A percentile compares a stretch with the other conserved stretches of the same genome.
These are phyloP conservation scores for Hesperophylax magnus DNA, from an alignment of 1,140 invertebrate genomes.

Conservation along the genomic window DNA sequence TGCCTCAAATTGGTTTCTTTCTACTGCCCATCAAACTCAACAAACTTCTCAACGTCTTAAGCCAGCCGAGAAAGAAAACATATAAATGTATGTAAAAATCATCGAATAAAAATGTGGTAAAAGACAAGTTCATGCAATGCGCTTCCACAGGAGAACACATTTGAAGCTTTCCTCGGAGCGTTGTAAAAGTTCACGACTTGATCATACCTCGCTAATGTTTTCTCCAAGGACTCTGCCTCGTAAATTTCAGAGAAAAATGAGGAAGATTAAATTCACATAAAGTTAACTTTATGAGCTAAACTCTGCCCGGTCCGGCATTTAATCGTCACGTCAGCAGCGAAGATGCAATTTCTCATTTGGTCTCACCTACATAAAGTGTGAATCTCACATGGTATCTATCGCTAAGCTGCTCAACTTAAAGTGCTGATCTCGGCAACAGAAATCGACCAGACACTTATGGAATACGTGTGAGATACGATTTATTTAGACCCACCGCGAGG, in stretches of 20 bases:
- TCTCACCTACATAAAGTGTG: not conserved
- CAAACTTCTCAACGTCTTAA: too few species aligned
- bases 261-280: conserved; percentile 37
- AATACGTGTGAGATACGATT: too few species aligned
- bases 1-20: too few species aligned
- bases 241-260: conserved; percentile 37
- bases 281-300: conserved; percentile 36
- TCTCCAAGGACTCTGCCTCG: conserved; percentile 10
- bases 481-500: too few species aligned
- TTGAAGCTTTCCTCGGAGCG: not conserved
- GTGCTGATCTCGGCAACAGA: not conserved
- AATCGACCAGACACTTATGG: too few species aligned
- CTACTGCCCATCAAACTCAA: too few species aligned
- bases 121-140: too few species aligned
- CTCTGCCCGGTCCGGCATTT: not conserved
- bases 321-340: conserved; percentile 21
- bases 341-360: not conserved
- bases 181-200: conserved; percentile 1
- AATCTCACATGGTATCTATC: not conserved
- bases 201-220: conserved; percentile 30
- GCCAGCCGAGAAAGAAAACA: too few species aligned
- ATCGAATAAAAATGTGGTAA: too few species aligned
- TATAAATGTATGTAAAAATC: too few species aligned
- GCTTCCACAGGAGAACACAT: too few species aligned
- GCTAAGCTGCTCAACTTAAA: not conserved